Base-by-base conservation (phyloP, 2,888 invertebrate genomes). In the Odontothrips loti region DNA sequence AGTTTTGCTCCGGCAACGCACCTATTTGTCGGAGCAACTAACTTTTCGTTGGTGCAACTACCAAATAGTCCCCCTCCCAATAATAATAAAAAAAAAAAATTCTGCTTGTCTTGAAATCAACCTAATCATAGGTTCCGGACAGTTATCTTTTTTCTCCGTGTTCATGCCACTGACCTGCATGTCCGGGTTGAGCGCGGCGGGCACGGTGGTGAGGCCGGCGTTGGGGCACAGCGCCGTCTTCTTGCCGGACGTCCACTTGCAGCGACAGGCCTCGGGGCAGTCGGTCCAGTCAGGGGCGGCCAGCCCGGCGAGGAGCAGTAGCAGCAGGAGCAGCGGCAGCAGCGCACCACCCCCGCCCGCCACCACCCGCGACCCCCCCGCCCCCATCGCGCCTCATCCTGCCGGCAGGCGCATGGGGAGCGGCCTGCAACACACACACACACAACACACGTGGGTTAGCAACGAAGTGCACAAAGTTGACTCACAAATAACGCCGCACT, bases 241-340 rank as follows among this genome's bases (percentile, higher is more conserved):
- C 88, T 96, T 96, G 83, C 96, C 96, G 83, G 94, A 94, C 79
- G 94, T 93, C 96, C 96, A 97, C 89, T 95, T 96, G 90, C 96
- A 96, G 85, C 92, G 92, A 87, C 96, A 96, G 85, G 94, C 92
- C 84, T 92, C 90, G 85, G 95, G 94, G 88, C 96, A 96, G 88
- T 95, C 95, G 81, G 95, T 94, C 95, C 95, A 96, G 88, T 96
- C 96, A 83, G 92, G 91, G 85, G 91, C 90, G 83, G 90, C 89
- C 81, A 83, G 80, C 75, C 84, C 82, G 79, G 83, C 81, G 82
- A 84, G 83, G 82, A 83, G 83, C 80, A 83, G 82, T 51, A 83
- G 81, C 79, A 84, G 82, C 80, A 75, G 68, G 23, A 75, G 27
- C 68, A 27, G 68, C 11, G 23, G 23, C 68, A 27, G 23, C 68